Percentiles rank a stretch among this genome's conserved stretches.
Evolutionary conservation across 2,888 invertebrate genomes (phyloP).

Genomic region (Aphrophora alni): DNA sequence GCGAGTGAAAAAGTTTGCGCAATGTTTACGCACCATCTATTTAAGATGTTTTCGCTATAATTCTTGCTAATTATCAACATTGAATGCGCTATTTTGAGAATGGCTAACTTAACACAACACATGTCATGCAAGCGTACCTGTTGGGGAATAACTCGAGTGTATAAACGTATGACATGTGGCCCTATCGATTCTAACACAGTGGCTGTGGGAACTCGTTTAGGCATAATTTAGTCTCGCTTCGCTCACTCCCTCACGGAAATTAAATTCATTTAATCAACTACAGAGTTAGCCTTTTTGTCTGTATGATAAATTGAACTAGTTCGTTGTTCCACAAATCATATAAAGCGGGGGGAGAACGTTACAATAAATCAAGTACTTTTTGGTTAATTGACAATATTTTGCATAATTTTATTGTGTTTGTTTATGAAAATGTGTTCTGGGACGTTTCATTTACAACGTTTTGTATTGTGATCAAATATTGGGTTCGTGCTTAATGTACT

Average conservation of each 20-base stretch:
- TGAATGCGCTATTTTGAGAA: too few species aligned
- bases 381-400: background rate
- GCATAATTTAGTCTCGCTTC: constrained; percentile 33
- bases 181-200: background rate
- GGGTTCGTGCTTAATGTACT: background rate
- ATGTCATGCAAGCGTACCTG: background rate
- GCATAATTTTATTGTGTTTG: background rate
- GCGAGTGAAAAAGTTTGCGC: too few species aligned
- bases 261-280: constrained; percentile 34
- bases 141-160: background rate
- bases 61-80: too few species aligned
- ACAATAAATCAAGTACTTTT: too few species aligned
- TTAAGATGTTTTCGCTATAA: too few species aligned
- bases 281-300: background rate
- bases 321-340: background rate
- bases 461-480: background rate
- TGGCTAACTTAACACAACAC: too few species aligned
- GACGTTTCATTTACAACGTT: background rate
- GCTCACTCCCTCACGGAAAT: constrained; percentile 11
- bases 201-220: constrained; percentile 33
- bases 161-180: constrained; percentile 1
- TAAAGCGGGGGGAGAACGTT: too few species aligned
- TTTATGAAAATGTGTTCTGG: background rate
- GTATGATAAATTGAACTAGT: background rate
- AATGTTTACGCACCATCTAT: too few species aligned